phyloP scores from a whole-genome alignment of 2,888 invertebrate genomes.

The Incurvaria masculella region DNA sequence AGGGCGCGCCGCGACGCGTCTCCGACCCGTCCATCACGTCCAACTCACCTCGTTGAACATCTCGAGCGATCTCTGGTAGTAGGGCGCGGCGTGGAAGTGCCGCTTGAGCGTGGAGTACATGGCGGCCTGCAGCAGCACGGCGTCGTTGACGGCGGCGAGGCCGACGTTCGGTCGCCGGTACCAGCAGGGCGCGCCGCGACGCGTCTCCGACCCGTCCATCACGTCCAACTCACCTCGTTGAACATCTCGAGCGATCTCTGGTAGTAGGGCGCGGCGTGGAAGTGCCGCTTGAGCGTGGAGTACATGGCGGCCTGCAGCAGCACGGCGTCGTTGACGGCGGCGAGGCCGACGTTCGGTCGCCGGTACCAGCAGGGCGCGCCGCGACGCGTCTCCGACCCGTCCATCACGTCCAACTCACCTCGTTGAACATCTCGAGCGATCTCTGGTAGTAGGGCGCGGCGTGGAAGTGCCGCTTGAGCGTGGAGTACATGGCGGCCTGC shows the following conservation, averaged over 20 bases:
- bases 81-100: conserved; percentile 71
- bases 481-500: conserved; percentile 71
- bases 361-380: conserved; percentile 92
- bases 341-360: conserved; percentile 65
- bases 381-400: conserved; percentile 75
- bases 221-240: conserved; percentile 63
- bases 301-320: conserved; percentile 78
- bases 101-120: conserved; percentile 76
- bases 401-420: conserved; percentile 56
- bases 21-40: too few species aligned
- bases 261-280: conserved; percentile 73
- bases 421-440: conserved; percentile 79
- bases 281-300: conserved; percentile 74
- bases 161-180: conserved; percentile 72
- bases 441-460: conserved; percentile 73
- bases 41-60: conserved; percentile 73
- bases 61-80: conserved; percentile 76
- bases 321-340: conserved; percentile 83
- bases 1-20: conserved; percentile 81
- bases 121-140: conserved; percentile 72
- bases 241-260: conserved; percentile 76
- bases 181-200: conserved; percentile 93
- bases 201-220: too few species aligned
- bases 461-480: conserved; percentile 77
- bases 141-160: conserved; percentile 80